A percentile compares a stretch with the other conserved stretches of the same genome.
phyloP scores from a whole-genome alignment of 2,113 vertebrate species.

The Rhodinocichla rosea region DNA sequence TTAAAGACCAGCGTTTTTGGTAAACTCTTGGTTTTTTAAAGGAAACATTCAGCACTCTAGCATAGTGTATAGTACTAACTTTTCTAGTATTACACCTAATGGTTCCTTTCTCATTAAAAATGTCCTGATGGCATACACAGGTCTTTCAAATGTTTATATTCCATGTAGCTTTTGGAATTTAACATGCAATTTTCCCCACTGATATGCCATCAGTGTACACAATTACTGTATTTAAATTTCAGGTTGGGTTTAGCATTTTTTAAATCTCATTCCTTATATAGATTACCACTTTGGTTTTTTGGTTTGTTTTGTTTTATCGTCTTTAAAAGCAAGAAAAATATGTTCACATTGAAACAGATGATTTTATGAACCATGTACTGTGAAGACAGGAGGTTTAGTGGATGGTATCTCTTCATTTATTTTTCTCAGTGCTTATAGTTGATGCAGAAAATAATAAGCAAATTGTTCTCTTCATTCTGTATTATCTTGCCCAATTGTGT shows the following conservation, averaged over 20 bases:
- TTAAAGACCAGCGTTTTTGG: background rate
- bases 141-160: background rate
- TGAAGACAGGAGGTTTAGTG: background rate
- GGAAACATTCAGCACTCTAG: background rate
- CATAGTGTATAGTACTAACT: fast-evolving
- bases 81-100: background rate
- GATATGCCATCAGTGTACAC: background rate
- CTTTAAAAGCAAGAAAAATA: background rate
- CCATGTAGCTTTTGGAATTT: background rate
- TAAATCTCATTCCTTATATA: background rate
- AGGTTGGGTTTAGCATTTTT: background rate
- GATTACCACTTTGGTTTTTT: background rate
- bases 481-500: background rate
- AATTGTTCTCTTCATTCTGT: background rate
- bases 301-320: background rate
- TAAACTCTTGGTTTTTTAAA: background rate
- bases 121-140: background rate
- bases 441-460: background rate
- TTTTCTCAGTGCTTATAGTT: background rate
- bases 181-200: background rate
- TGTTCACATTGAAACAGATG: fast-evolving
- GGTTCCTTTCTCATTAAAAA: background rate
- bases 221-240: background rate
- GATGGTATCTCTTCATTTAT: background rate
- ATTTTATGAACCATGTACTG: background rate